Evolutionary conservation across 2,888 invertebrate species (phyloP).

Genomic region (Volucella zonaria): DNA sequence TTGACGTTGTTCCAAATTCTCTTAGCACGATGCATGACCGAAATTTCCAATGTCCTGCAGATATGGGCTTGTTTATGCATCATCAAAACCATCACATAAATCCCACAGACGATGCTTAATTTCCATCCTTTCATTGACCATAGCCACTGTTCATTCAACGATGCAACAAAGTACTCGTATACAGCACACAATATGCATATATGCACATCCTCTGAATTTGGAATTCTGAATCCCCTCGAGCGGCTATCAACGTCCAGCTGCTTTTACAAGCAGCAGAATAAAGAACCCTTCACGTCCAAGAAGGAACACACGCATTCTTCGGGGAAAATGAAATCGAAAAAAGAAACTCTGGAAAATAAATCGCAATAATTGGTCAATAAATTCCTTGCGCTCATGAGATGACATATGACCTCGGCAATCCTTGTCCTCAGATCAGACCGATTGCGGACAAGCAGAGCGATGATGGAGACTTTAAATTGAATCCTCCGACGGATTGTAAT

Average conservation of each 20-base stretch:
- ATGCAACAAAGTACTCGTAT: no score
- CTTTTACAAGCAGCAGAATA: neutral
- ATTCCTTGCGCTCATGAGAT: constrained; percentile 33
- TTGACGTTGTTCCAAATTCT: constrained; percentile 44
- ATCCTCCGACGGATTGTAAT: constrained; percentile 65
- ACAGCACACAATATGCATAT: neutral
- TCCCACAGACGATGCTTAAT: constrained; percentile 62
- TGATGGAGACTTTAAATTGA: constrained; percentile 66
- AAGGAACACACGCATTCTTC: constrained; percentile 44
- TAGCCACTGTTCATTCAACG: constrained; percentile 32
- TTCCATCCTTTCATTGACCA: constrained; percentile 42
- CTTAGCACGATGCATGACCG: constrained; percentile 55
- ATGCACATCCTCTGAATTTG: constrained; percentile 14
- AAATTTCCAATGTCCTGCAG: constrained; percentile 61
- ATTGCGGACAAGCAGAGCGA: constrained; percentile 36
- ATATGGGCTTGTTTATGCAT: constrained; percentile 52
- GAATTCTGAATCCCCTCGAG: constrained; percentile 32
- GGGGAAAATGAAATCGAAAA: constrained; percentile 18
- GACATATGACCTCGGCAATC: constrained; percentile 1
- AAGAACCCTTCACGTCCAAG: constrained; percentile 25
- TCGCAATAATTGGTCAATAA: constrained; percentile 70
- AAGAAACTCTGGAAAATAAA: constrained; percentile 48
- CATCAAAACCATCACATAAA: constrained; percentile 70
- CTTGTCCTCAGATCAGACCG: constrained; percentile 26
- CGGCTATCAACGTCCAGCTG: constrained; percentile 47